Conservation (phyloP, 2,888 invertebrate species). For the Ormyrus labotus region DNA sequence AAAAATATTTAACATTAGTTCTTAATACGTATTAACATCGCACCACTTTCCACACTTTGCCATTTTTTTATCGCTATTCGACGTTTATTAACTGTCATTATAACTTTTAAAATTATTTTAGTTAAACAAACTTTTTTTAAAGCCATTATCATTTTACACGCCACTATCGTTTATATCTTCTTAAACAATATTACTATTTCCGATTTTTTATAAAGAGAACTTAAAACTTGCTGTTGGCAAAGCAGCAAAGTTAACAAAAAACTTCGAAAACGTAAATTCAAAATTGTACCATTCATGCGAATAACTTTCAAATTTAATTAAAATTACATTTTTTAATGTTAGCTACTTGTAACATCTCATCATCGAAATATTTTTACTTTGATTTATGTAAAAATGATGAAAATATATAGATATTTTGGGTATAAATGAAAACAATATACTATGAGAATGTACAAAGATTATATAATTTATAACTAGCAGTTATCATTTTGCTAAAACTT, state of each 20-base stretch:
- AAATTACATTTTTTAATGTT: slow-evolving; percentile 17
- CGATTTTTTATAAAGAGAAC: slow-evolving; percentile 42
- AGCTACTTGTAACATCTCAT: slow-evolving; percentile 25
- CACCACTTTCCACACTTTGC: slow-evolving; percentile 49
- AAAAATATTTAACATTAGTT: slow-evolving; percentile 55
- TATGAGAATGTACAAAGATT: slow-evolving; percentile 45
- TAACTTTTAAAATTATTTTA: slow-evolving; percentile 49
- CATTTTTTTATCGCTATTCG: slow-evolving; percentile 43
- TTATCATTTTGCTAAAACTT: slow-evolving; percentile 5
- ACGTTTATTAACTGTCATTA: slow-evolving; percentile 36
- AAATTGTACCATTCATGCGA: slow-evolving; percentile 13
- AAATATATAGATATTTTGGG: slow-evolving; percentile 12
- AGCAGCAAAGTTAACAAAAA: slow-evolving; percentile 52
- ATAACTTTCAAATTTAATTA: slow-evolving; percentile 28
- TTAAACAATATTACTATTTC: slow-evolving; percentile 22
- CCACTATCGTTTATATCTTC: slow-evolving; percentile 15
- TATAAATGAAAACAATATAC: slow-evolving; percentile 34
- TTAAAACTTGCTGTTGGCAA: slow-evolving; percentile 56
- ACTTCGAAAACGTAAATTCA: slow-evolving; percentile 18
- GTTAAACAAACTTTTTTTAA: slow-evolving; percentile 41
- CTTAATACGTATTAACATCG: slow-evolving; percentile 53
- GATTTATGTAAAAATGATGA: slow-evolving; percentile 34
- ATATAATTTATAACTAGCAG: slow-evolving; percentile 19
- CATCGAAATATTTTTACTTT: slow-evolving; percentile 15
- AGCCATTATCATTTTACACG: slow-evolving; percentile 30